Evolutionary conservation across 2,113 vertebrate genomes (phyloP), one percentile per base, ranked within the genome.

Genomic region (Lasiurus borealis): DNA sequence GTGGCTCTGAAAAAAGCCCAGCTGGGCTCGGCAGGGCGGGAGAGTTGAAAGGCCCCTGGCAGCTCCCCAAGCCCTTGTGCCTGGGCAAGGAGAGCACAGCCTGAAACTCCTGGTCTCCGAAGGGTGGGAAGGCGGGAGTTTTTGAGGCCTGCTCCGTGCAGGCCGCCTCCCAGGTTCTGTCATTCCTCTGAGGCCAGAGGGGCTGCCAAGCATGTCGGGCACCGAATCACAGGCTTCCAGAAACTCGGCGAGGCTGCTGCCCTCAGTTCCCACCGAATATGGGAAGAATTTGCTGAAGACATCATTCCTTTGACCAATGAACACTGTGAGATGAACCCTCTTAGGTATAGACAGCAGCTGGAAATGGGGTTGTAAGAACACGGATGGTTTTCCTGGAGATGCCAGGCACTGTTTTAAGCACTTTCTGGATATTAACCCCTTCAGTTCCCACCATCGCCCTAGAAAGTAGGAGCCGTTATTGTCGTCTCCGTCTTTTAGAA

Each of bases 31-130:
- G 71, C 25, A 78, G 73, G 97, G 96, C 84, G 73, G 95, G 92
- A 96, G 95, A 81, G 87, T 95, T 95, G 95, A 97, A 96, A 92
- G 96, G 88, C 88, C 50, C 44, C 84, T 96, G 94, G 96, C 94
- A 94, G 87, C 54, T 77, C 76, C 97, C 71, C 93, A 96, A 94
- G 81, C 54, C 62, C 94, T 91, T 73, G 59, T 1, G 62, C 94
- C 90, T 36, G 48, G 50, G 88, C 81, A 62, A 48, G 92, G 88
- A 96, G 90, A 92, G 87, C 96, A 85, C 96, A 91, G 94, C 76
- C 92, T 81, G 81, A 94, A 96, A 95, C 77, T 88, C 92, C 85
- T 64, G 77, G 81, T 73, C 92, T 88, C 94, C 76, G 68, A 73
- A 82, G 48, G 73, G 80, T 25, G 12, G 95, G 69, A 96, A 97